Evolutionary conservation across 2,888 invertebrate species (phyloP).

Genomic region (Tethea ocularis): DNA sequence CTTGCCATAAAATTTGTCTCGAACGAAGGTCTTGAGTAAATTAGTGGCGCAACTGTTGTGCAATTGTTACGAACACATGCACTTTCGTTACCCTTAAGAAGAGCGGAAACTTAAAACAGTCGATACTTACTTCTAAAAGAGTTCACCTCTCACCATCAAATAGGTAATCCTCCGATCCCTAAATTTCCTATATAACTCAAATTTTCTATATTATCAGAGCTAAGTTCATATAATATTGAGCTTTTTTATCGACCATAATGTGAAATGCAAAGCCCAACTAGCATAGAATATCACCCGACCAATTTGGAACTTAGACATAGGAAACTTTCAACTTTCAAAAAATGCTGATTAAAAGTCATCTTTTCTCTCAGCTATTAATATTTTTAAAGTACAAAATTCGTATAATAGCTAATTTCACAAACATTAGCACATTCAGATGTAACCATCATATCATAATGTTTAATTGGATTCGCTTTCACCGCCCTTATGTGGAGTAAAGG

Average conservation of each 20-base stretch:
- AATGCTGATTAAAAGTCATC: too few species aligned
- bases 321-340: too few species aligned
- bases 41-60: conserved; percentile 36
- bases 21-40: conserved; percentile 31
- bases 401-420: not conserved
- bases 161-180: not conserved
- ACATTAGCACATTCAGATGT: conserved; percentile 34
- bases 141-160: not conserved
- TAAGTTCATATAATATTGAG: too few species aligned
- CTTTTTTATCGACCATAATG: too few species aligned
- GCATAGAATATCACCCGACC: too few species aligned
- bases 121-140: not conserved
- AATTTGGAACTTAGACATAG: too few species aligned
- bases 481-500: conserved; percentile 45
- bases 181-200: too few species aligned
- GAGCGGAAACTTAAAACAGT: not conserved
- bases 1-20: conserved; percentile 37
- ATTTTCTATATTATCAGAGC: too few species aligned
- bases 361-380: too few species aligned
- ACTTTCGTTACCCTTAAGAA: conserved; percentile 41
- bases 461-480: conserved; percentile 61
- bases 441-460: conserved; percentile 63
- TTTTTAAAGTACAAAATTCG: not conserved
- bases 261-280: too few species aligned
- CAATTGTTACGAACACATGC: conserved; percentile 36